Conservation (phyloP, 1,140 invertebrate species). For the Asobara japonica region DNA sequence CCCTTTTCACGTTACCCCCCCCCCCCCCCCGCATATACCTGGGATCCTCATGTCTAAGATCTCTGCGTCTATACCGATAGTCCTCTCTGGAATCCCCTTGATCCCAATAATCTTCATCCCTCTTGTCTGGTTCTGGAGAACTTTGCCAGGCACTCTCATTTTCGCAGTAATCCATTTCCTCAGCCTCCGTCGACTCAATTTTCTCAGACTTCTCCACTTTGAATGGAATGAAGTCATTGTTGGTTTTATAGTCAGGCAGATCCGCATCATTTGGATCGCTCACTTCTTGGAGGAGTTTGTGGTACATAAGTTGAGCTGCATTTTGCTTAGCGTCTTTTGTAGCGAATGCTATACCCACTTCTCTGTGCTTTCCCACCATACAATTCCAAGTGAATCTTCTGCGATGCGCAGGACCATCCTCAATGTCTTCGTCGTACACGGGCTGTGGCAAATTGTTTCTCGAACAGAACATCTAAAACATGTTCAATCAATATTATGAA, state of each 20-base stretch:
- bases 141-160: background rate
- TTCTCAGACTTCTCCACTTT: background rate
- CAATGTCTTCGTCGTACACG: background rate
- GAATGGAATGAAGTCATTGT: background rate
- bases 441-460: background rate
- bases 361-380: background rate
- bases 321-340: background rate
- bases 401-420: background rate
- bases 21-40: too few species aligned
- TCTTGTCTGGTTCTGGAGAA: background rate
- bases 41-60: too few species aligned
- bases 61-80: too few species aligned
- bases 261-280: background rate
- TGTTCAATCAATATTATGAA: background rate
- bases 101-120: too few species aligned
- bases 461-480: background rate
- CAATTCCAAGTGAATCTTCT: background rate
- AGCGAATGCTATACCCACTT: background rate
- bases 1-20: too few species aligned
- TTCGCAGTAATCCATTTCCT: background rate
- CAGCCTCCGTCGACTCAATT: background rate
- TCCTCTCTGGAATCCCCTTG: too few species aligned
- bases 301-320: background rate
- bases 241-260: background rate
- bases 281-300: background rate